Base-by-base conservation (phyloP, 2,797 vertebrate genomes). In the Notoglanidium macrostoma region DNA sequence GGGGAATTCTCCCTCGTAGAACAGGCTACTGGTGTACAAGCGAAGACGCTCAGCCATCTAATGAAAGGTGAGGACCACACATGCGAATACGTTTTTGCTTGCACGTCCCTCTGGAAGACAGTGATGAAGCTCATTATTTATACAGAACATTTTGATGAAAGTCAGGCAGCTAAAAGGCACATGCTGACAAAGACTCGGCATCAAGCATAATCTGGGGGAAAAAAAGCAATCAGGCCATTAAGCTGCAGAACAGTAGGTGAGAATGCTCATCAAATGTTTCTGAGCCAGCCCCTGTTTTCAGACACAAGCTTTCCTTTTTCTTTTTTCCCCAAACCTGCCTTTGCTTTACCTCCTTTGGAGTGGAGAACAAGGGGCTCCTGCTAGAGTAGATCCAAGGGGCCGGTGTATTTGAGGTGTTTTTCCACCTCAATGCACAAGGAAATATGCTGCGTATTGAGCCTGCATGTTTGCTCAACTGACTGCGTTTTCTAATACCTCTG, bases 381-480 rank as follows among this genome's bases (percentile, higher is more conserved):
- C 83, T 87, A 17, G 74, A 84, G 72, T 55, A 35, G 79, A 78
- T 88, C 67, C 81, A 74, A 83, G 49, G 79, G 79, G 83, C 81
- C n/a, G 32, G 49, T 57, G 86, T 78, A 54, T 79, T 88, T 84
- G 57, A 88, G 77, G 57, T 85, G 84, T 87, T 84, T 90, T 92
- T 90, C 89, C 89, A 90, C 82, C 76, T 88, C 90, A 85, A 86
- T 76, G 87, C 86, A 86, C 88, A 59, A 59, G 89, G 84, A 90
- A 89, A 90, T 88, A 77, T 68, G 81, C 83, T 85, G 83, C 1
- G 59, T 68, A 80, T 73, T 84, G 87, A 54, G 65, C 68, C 82
- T 84, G 78, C 78, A 67, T 90, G 78, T 85, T 86, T 70, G 76
- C 87, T 92, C 84, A 85, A 57, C 83, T 14, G 67, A 78, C 68